Evolutionary conservation across 1,140 invertebrate genomes (phyloP), one percentile per base, ranked within the genome.

Genomic region (Semibalanus balanoides): DNA sequence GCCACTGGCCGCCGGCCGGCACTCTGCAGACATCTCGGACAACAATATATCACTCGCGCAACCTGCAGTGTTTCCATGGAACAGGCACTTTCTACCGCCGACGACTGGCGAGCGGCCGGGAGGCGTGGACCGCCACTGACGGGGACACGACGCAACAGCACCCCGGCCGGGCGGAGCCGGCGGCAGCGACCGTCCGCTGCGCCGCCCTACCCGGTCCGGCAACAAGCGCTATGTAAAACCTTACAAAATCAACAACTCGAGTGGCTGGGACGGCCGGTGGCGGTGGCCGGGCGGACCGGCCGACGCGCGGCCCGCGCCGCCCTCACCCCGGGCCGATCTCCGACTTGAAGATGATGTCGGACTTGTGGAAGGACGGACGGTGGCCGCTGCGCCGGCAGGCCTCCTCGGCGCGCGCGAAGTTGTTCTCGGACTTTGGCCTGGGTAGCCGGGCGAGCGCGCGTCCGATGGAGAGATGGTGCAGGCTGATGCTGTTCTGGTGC

Each of bases 391-490:
- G 79, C 51, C 81, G 79, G 28, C 81, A 76, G 43, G 81, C 81
- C 70, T 30, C 70, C 70, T 72, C 70, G 70, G 29, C 29, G 82
- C 81, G 82, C 76, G 89, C 88, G 83, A 93, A 92, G 84, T 92
- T 92, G 84, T 90, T 92, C 82, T 93, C 92, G 74, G 91, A 92
- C 83, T 92, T 92, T 79, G 92, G 92, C 79, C 91, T 87, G 31
- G 92, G 92, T 79, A 93, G 83, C 85, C 80, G 88, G 79, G 88
- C 89, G 78, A 91, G 83, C 75, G 89, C 88, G 82, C 91, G 87
- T 75, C 91, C 86, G 77, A 88, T 74, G 77, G 81, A 76, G 77
- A 80, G 76, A 64, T 80, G 78, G 51, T 79, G 77, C 11, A 80
- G 76, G 78, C 74, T 82, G 80, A 35, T 86, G 87, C 78, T 91